Evolutionary conservation across 2,888 invertebrate genomes (phyloP).

Genomic region (Myopa testacea): DNA sequence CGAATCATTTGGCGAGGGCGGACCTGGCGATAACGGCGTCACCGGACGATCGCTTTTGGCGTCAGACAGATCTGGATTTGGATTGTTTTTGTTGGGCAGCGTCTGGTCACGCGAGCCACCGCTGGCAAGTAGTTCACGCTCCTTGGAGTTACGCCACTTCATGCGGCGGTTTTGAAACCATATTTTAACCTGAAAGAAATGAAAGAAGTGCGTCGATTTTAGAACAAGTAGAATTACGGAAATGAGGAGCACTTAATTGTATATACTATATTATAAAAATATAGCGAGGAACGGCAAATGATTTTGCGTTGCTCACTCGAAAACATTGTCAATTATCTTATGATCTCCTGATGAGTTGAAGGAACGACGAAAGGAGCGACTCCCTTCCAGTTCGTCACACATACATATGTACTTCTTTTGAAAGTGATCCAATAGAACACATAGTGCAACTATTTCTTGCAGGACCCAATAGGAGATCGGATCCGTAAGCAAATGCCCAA

Average conservation of each 20-base stretch:
- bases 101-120: conserved; percentile 96
- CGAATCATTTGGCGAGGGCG: conserved; percentile 54
- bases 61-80: conserved; percentile 93
- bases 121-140: conserved; percentile 90
- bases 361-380: too few relatives aligned
- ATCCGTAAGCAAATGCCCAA: too few relatives aligned
- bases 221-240: background rate
- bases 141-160: conserved; percentile 98
- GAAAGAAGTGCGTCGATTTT: background rate
- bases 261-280: too few relatives aligned
- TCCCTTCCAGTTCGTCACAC: too few relatives aligned
- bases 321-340: too few relatives aligned
- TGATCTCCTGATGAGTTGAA: too few relatives aligned
- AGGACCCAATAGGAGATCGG: too few relatives aligned
- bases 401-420: too few relatives aligned
- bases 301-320: background rate
- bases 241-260: background rate
- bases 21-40: conserved; percentile 68
- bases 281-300: background rate
- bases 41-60: conserved; percentile 84
- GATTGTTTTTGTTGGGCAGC: conserved; percentile 95
- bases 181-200: conserved; percentile 72
- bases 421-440: too few relatives aligned
- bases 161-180: conserved; percentile 97
- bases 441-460: too few relatives aligned